Evolutionary conservation across 2,113 vertebrate genomes (phyloP).

Genomic region (Suricata suricatta): DNA sequence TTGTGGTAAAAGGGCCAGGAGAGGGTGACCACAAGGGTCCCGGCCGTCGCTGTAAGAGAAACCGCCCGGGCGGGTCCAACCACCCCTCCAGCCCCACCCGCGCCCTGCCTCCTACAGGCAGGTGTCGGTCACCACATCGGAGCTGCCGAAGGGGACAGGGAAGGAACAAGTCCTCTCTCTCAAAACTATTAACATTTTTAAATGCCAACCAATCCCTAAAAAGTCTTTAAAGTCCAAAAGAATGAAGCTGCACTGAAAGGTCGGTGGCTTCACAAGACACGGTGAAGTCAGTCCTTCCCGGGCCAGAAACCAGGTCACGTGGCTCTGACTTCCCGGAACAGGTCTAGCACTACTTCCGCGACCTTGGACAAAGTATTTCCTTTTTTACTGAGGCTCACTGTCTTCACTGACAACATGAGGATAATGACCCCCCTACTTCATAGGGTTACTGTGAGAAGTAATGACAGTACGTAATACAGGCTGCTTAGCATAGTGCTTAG

Average conservation of each 20-base stretch:
- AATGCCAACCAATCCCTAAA: not conserved
- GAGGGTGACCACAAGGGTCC: not conserved
- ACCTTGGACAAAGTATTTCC: not conserved
- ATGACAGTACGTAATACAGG: not conserved
- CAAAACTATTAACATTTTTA: not conserved
- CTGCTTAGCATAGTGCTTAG: not conserved
- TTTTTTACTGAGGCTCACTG: not conserved
- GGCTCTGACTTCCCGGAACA: not conserved
- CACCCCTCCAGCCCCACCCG: not conserved
- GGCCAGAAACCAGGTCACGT: not conserved
- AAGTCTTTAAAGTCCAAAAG: not conserved
- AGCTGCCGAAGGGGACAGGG: not conserved
- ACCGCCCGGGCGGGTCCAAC: not conserved
- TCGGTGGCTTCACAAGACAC: not conserved
- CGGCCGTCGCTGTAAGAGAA: not conserved
- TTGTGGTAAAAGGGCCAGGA: not conserved
- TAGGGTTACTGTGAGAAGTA: not conserved
- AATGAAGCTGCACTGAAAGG: not conserved
- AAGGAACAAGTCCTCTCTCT: not conserved
- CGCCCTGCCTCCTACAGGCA: not conserved
- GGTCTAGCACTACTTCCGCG: not conserved
- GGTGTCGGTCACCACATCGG: not conserved
- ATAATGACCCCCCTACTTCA: not conserved
- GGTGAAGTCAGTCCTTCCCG: not conserved
- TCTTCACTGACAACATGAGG: constrained; percentile 12